Percentiles rank a stretch among this genome's conserved stretches.
phyloP scores from a whole-genome alignment of 2,888 invertebrate species.

The Zeuzera pyrina region DNA sequence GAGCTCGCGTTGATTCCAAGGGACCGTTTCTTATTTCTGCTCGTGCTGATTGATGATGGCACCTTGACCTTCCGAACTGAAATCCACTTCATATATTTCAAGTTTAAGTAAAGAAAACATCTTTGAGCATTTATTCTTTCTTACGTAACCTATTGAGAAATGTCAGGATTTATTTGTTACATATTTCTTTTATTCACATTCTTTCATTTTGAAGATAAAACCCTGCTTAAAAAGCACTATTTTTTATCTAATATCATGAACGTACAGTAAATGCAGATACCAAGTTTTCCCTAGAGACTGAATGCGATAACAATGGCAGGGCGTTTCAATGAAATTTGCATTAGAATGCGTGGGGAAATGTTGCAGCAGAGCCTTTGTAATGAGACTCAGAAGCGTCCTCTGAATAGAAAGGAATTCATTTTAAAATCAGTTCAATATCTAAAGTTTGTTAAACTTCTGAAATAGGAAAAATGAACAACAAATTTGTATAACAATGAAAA shows the following conservation, averaged over 20 bases:
- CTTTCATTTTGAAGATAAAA: no score
- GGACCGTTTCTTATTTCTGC: no score
- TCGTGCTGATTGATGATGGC: slow-evolving; percentile 2
- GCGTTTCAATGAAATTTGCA: slow-evolving; percentile 67
- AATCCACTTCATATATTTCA: slow-evolving; percentile 1
- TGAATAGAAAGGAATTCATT: slow-evolving; percentile 18
- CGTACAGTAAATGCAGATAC: no score
- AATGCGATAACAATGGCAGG: slow-evolving; percentile 56
- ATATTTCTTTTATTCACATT: no score
- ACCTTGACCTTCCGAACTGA: not conserved
- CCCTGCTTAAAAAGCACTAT: no score
- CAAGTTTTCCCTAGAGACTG: slow-evolving; percentile 39
- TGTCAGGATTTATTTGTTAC: no score
- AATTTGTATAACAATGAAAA: no score
- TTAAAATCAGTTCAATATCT: slow-evolving; percentile 12
- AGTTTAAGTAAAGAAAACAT: not conserved
- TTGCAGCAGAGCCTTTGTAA: slow-evolving; percentile 51
- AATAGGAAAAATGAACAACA: no score
- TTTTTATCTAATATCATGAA: no score
- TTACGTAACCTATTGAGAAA: not conserved
- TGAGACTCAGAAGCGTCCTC: slow-evolving; percentile 29
- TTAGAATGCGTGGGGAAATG: slow-evolving; percentile 55
- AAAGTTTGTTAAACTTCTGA: no score
- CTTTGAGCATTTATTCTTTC: not conserved
- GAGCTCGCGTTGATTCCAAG: no score